Evolutionary conservation across 1,140 invertebrate genomes (phyloP).

Genomic region (Dendrolimus kikuchii): DNA sequence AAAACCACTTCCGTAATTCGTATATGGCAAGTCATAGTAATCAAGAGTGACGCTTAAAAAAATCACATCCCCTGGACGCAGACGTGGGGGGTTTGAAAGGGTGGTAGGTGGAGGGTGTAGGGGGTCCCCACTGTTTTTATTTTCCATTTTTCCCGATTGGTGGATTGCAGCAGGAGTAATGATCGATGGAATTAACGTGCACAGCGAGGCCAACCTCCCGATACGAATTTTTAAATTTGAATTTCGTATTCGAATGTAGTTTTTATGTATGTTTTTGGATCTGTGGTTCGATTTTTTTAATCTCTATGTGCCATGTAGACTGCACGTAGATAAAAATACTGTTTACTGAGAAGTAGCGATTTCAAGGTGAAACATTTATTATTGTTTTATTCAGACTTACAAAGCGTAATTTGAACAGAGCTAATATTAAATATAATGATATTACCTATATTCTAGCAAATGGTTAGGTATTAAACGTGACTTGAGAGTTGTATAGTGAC

Average conservation of each 20-base stretch:
- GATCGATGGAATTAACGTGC: conserved; percentile 68
- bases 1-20: conserved; percentile 8
- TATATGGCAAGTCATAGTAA: conserved; percentile 26
- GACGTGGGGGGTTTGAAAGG: conserved; percentile 14
- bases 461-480: no score
- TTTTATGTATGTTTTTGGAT: not conserved
- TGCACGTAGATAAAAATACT: no score
- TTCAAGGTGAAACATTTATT: no score
- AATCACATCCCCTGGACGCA: conserved; percentile 44
- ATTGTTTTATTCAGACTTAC: no score
- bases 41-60: conserved; percentile 61
- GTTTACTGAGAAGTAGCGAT: no score
- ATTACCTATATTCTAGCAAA: no score
- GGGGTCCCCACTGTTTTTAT: conserved; percentile 64
- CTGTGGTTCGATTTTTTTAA: not conserved
- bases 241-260: conserved; percentile 32
- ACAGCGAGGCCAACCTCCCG: conserved; percentile 39
- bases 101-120: conserved; percentile 28
- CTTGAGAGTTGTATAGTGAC: no score
- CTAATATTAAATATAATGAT: no score
- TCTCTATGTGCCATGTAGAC: no score
- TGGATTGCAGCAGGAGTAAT: conserved; percentile 66
- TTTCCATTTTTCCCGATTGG: conserved; percentile 69
- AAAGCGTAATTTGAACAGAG: no score
- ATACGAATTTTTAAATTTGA: conserved; percentile 35